Base-by-base conservation (phyloP, 2,888 invertebrate species). In the Abrostola tripartita region DNA sequence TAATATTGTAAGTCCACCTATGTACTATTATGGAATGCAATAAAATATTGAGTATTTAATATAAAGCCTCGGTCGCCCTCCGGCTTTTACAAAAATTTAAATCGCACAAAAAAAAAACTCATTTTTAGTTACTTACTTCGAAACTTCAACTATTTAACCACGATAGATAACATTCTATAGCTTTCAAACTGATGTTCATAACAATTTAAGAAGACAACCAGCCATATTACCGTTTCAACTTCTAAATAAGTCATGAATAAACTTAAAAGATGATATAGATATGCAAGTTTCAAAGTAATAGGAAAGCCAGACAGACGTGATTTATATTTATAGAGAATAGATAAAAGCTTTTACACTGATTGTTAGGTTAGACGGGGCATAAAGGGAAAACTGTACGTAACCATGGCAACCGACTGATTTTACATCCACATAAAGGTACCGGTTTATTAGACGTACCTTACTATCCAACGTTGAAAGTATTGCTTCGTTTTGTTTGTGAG, bases 341-440 rank as follows among this genome's bases (percentile, higher is more conserved):
- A 78, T 68, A 75, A 64, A 77, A 78, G 76, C 78, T 78, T 78
- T 78, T 69, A 78, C 52, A 58, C 73, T 78, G 79, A 79, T 78
- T 78, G 73, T 76, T 14, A 61, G 70, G 66, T 70, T 67, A 76
- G 63, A 67, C 57, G 63, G 51, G 12, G 63, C 64, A 63, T 68
- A 53, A 72, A 61, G 57, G 64, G 64, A 65, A 66, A 53, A 73
- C 70, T 63, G 56, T 62, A 55, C 59, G 58, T 58, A 58, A 7
- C 52, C 55, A 57, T 63, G 42, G 63, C 14, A 60, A 53, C 62
- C 51, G 42, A 72, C 47, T 11, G 52, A 61, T 36, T 74, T 71
- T 63, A 71, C 55, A 65, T 49, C 9, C 41, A 71, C 52, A n/a
- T 37, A 49, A 61, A 60, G 5, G 47, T 40, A 61, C 36, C 50